Evolutionary conservation across 1,140 invertebrate genomes (phyloP), one percentile per base, ranked within the genome.

Genomic region (Tetramorium parvispinum): DNA sequence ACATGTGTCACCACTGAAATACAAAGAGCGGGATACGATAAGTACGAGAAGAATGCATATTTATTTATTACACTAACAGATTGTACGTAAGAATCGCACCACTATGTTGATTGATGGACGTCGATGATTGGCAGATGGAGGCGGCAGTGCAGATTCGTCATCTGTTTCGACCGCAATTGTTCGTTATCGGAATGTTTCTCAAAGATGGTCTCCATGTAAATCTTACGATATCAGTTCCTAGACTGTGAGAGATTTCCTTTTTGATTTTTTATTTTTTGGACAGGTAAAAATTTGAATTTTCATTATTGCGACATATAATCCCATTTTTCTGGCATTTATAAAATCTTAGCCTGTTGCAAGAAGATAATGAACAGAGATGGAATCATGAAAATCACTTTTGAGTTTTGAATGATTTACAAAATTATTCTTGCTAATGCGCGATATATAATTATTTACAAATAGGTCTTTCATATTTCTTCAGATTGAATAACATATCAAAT

Each of bases 11-110:
- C 32, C 53, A 32, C 3, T 37, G 53, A 27, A 49, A 40, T 16
- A 46, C 53, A 43, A 8, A 43, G 40, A 61, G 40, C 68, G 66
- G 53, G 40, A 83, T 81, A 55, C 32, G 46, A 68, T 76, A 65
- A 40, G 21, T 24, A 53, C 75, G n/a, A 70, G 27, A 75, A 77
- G 46, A 91, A 91, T 91, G 90, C 89, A 91, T 55, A 77, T 91
- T 90, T 91, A 91, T 91, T 91, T 91, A 91, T 91, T 91, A 63
- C 90, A 90, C 90, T 88, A 79, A 90, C 90, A 88, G 43, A 90
- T 90, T 85, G 88, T 79, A 85, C 66, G 83, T 65, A 79, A 57
- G 3, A 13, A 57, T 75, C 43, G 61, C 71, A 27, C 13, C 18
- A 46, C 53, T 27, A 37, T n/a, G 7, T 24, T 5, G 55, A 37